Conservation (phyloP, 2,113 vertebrate species). For the Sturnira hondurensis region DNA sequence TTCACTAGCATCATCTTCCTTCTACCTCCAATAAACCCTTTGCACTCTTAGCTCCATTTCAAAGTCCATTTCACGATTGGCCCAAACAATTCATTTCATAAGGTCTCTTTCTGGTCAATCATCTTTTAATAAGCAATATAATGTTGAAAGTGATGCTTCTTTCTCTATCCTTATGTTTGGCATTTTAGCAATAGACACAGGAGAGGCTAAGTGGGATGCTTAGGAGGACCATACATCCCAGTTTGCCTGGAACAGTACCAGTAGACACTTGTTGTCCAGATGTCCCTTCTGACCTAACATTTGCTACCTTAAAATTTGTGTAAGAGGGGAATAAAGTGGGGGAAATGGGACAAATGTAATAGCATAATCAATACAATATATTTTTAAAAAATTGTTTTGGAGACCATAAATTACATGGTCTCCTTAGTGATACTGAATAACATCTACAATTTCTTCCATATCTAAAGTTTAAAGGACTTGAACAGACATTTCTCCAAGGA, state of each 20-base stretch:
- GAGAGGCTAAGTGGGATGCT: neutral
- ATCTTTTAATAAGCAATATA: slow-evolving; percentile 11
- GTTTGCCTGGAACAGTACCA: neutral
- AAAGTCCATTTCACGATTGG: neutral
- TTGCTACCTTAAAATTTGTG: neutral
- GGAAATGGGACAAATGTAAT: no score
- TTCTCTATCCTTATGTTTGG: neutral
- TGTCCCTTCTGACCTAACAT: neutral
- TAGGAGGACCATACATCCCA: neutral
- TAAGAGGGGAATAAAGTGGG: neutral
- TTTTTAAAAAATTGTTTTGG: neutral
- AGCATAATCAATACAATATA: no score
- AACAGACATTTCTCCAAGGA: no score
- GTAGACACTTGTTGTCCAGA: neutral
- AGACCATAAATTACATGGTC: neutral
- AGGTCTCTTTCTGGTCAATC: neutral
- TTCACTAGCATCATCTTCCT: neutral
- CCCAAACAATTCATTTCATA: neutral
- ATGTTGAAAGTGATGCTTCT: neutral
- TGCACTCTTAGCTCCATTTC: neutral
- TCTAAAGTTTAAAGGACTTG: slow-evolving; percentile 16
- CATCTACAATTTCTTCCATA: neutral
- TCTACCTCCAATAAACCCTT: neutral
- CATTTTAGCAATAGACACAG: neutral
- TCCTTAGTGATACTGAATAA: neutral